Evolutionary conservation across 2,888 invertebrate genomes (phyloP).

Genomic region (Enchytraeus crypticus): DNA sequence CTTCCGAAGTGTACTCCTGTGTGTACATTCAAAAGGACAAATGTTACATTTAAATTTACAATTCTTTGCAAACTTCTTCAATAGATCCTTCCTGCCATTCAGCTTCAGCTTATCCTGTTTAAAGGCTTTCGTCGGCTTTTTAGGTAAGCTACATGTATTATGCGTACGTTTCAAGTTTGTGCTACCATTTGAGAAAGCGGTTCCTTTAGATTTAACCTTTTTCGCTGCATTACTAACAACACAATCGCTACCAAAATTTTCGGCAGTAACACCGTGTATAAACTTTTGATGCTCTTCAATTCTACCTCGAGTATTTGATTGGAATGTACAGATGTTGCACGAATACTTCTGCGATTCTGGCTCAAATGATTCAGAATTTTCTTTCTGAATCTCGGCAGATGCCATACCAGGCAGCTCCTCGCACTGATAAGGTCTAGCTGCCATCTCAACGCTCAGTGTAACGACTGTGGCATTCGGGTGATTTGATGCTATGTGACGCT

Average conservation of each 20-base stretch:
- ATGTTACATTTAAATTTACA: not conserved
- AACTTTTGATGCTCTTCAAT: not conserved
- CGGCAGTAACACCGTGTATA: not conserved
- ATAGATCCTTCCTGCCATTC: not conserved
- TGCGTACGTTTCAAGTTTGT: no score
- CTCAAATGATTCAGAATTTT: no score
- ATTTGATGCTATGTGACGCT: not conserved
- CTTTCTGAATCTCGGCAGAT: no score
- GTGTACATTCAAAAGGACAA: not conserved
- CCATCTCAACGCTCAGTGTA: not conserved
- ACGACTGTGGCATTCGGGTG: not conserved
- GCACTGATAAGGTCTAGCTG: not conserved
- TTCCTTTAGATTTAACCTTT: no score
- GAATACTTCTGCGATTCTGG: no score
- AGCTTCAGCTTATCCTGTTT: not conserved
- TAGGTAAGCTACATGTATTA: no score
- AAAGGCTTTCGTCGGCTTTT: no score
- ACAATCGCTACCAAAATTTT: no score
- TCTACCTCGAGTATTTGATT: not conserved
- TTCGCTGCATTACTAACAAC: no score
- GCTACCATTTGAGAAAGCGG: not conserved
- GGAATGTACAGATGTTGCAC: not conserved
- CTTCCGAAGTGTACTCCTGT: slow-evolving; percentile 55
- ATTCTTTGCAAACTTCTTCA: not conserved
- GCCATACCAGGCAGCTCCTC: not conserved